Evolutionary conservation across 2,888 invertebrate genomes (phyloP).

Genomic region (Mayetiola destructor): DNA sequence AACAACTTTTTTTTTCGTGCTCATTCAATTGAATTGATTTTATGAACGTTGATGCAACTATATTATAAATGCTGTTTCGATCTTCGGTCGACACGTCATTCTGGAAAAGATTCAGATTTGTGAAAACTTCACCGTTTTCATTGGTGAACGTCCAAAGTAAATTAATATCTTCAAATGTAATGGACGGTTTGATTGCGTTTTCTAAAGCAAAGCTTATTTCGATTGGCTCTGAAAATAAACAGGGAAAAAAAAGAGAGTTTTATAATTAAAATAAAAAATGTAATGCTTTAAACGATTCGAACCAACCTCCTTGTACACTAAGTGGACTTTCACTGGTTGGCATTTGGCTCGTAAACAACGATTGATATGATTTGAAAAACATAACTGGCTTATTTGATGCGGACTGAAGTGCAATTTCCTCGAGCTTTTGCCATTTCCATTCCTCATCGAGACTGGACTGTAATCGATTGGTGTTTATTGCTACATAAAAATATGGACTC

Average conservation of each 20-base stretch:
- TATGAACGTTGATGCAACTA: conserved; percentile 16
- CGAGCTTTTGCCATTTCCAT: conserved; percentile 54
- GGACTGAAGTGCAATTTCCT: conserved; percentile 60
- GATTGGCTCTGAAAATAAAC: conserved; percentile 49
- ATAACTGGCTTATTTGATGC: conserved; percentile 53
- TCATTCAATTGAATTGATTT: conserved; percentile 29
- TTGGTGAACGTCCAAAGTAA: conserved; percentile 32
- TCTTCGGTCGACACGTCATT: conserved; percentile 24
- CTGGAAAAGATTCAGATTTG: conserved; percentile 33
- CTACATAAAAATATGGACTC: too few relatives aligned
- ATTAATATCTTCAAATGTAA: conserved; percentile 30
- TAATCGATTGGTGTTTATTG: background rate
- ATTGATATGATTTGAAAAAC: conserved; percentile 64
- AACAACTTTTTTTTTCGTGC: conserved; percentile 42
- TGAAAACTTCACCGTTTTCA: conserved; percentile 32
- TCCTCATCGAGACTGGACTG: conserved; percentile 26
- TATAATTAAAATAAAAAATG: conserved; percentile 17
- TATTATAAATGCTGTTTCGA: conserved; percentile 7
- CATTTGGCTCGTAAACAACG: conserved; percentile 52
- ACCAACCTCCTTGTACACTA: conserved; percentile 54
- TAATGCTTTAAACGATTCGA: conserved; percentile 11
- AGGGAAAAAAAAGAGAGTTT: background rate
- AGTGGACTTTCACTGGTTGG: conserved; percentile 51
- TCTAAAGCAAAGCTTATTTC: conserved; percentile 44
- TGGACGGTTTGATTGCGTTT: conserved; percentile 45